These are phyloP conservation scores for Labroides dimidiatus DNA, from an alignment of 2,797 vertebrate genomes.

Conservation along the genomic window DNA sequence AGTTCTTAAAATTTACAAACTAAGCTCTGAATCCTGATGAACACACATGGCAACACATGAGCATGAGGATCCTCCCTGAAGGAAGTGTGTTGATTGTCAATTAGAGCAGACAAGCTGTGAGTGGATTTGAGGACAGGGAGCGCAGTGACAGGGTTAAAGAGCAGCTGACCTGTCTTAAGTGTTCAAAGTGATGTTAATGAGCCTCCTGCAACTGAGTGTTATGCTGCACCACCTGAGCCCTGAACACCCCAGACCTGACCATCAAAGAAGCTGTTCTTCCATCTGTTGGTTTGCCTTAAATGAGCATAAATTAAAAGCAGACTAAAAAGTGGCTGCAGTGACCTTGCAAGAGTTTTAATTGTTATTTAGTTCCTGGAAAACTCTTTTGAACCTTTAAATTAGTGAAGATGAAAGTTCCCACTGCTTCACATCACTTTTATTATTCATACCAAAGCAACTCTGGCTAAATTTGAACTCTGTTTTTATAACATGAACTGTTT, in stretches of 20 bases:
- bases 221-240: constrained; percentile 17
- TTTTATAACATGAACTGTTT: not conserved
- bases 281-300: constrained; percentile 23
- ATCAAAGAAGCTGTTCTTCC: constrained; percentile 24
- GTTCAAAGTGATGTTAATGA: constrained; percentile 30
- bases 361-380: not conserved
- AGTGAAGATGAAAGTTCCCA: not conserved
- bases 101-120: constrained; percentile 13
- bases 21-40: constrained; percentile 17
- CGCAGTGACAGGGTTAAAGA: constrained; percentile 19
- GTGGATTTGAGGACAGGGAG: constrained; percentile 14
- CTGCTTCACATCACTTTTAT: not conserved
- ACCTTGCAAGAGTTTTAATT: constrained; percentile 8
- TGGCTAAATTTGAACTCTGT: not conserved
- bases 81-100: constrained; percentile 18
- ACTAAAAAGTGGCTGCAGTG: constrained; percentile 2
- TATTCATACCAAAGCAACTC: constrained; percentile 1
- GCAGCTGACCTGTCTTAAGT: constrained; percentile 19
- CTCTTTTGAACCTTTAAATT: constrained; percentile 6
- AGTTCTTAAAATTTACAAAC: constrained; percentile 22
- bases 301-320: constrained; percentile 6
- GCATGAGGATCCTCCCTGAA: not conserved
- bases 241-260: not conserved
- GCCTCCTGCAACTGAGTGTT: not conserved
- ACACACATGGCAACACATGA: constrained; percentile 1